Evolutionary conservation across 2,113 vertebrate genomes (phyloP).

Genomic region (Myrmecobius fasciatus): DNA sequence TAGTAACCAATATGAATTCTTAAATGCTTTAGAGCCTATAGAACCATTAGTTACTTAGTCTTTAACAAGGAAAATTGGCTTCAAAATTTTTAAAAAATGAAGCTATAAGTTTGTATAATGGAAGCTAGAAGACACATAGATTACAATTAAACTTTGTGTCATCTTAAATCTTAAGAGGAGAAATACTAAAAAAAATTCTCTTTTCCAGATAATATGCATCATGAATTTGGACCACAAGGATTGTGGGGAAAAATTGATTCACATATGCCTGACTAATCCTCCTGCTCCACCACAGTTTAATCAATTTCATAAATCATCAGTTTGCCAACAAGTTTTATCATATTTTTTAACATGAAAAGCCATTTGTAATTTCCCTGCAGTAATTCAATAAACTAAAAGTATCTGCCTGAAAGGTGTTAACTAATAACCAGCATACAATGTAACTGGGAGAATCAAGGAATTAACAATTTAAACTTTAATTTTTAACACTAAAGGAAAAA

Average conservation of each 20-base stretch:
- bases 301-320: neutral
- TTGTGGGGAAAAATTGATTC: neutral
- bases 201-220: neutral
- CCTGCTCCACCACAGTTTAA: neutral
- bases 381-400: neutral
- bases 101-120: neutral
- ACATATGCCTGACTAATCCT: neutral
- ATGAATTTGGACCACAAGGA: neutral
- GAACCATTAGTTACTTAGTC: neutral
- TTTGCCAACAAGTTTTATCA: neutral
- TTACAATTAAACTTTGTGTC: neutral
- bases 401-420: neutral
- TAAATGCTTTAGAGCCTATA: neutral
- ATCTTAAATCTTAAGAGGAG: neutral
- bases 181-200: neutral
- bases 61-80: neutral
- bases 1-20: neutral
- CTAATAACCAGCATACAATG: neutral
- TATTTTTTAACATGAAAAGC: neutral
- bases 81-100: neutral
- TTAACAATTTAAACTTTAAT: neutral
- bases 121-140: neutral
- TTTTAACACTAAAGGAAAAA: neutral
- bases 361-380: neutral
- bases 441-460: neutral